phyloP scores from a whole-genome alignment of 2,888 invertebrate genomes.

The Ceriagrion tenellum region DNA sequence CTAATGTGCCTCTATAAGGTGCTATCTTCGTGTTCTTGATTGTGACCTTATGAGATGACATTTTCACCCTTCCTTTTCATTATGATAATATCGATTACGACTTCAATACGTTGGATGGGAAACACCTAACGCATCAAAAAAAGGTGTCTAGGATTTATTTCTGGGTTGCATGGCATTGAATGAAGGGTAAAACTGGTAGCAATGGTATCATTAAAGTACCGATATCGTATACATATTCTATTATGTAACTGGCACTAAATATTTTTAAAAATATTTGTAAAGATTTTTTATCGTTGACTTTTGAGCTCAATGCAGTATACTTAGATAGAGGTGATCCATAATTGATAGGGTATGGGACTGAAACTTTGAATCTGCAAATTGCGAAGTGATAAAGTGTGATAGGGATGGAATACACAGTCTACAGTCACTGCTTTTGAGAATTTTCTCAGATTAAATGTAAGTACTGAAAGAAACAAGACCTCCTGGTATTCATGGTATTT shows the following conservation, averaged over 20 bases:
- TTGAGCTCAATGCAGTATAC: slow-evolving; percentile 42
- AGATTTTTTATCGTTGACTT: background rate
- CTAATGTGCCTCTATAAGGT: slow-evolving; percentile 53
- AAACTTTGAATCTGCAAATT: background rate
- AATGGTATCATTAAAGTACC: background rate
- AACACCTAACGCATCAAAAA: too few species aligned
- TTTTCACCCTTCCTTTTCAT: background rate
- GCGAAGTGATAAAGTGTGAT: background rate
- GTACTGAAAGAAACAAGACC: background rate
- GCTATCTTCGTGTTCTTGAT: background rate
- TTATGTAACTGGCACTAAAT: background rate
- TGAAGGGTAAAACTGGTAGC: background rate
- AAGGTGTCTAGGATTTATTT: background rate
- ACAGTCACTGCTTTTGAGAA: background rate
- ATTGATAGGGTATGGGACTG: background rate
- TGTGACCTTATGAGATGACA: background rate
- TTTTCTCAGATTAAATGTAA: background rate
- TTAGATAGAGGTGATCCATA: background rate
- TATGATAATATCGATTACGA: background rate
- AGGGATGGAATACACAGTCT: background rate
- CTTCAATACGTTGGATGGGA: background rate
- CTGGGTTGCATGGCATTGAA: background rate
- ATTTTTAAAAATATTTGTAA: slow-evolving; percentile 37
- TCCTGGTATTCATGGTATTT: too few species aligned
- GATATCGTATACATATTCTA: too few species aligned